Conservation (phyloP, 37 sponge, comb jelly and placozoan species). For the Halisarca cf. caerulea region DNA sequence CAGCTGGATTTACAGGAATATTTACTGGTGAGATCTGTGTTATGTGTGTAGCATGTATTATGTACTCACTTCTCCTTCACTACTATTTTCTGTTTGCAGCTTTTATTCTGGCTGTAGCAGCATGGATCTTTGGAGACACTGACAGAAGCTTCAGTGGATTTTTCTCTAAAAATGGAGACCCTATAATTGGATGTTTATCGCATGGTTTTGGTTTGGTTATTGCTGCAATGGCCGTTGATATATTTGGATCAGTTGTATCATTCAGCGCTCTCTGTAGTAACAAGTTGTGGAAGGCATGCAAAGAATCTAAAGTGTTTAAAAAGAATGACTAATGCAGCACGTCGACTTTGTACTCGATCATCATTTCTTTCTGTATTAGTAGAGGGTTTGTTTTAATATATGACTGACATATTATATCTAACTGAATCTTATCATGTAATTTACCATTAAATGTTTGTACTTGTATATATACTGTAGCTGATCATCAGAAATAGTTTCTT, state of each 20-base stretch:
- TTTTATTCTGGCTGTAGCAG: constrained; percentile 36
- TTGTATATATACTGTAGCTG: no score
- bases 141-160: constrained; percentile 68
- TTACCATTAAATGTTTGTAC: no score
- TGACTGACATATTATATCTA: no score
- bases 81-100: constrained; percentile 28
- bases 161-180: constrained; percentile 70
- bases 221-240: constrained; percentile 59
- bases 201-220: constrained; percentile 79
- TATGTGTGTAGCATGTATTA: not conserved
- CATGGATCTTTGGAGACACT: constrained; percentile 44
- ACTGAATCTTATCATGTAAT: no score
- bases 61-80: not conserved
- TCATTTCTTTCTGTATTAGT: no score
- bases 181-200: constrained; percentile 59
- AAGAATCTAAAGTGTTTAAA: not conserved
- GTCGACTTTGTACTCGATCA: no score
- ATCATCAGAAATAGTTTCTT: no score
- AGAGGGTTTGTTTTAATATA: no score
- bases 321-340: no score
- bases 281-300: constrained; percentile 24
- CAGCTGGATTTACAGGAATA: constrained; percentile 35
- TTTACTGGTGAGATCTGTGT: not conserved
- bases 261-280: constrained; percentile 50
- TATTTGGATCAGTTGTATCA: constrained; percentile 49